Evolutionary conservation across 1,140 invertebrate species (phyloP).

Genomic region (Drosophila trapezifrons): DNA sequence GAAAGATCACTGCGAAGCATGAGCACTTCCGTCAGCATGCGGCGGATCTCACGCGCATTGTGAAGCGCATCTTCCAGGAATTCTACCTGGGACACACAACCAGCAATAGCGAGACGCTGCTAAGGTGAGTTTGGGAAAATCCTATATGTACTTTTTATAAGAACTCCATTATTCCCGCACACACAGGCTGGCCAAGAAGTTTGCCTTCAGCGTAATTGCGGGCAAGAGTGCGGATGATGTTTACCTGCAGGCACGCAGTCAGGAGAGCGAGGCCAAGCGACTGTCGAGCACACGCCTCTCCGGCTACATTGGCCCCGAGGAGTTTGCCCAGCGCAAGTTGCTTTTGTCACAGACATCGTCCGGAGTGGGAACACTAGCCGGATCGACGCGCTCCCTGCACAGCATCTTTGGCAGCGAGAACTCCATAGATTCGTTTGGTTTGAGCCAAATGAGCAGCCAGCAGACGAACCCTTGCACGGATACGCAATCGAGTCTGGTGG

Average conservation of each 20-base stretch:
- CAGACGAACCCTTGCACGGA: constrained; percentile 26
- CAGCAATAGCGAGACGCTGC: constrained; percentile 78
- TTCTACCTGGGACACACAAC: constrained; percentile 71
- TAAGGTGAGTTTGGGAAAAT: constrained; percentile 68
- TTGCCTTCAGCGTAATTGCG: constrained; percentile 86
- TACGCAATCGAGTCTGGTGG: constrained; percentile 62
- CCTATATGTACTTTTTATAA: background rate
- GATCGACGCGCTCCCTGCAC: constrained; percentile 45
- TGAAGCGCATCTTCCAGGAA: constrained; percentile 83
- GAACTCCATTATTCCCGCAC: background rate
- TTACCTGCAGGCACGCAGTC: constrained; percentile 78
- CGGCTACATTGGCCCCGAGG: constrained; percentile 81
- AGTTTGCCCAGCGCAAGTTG: constrained; percentile 73
- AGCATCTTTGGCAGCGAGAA: constrained; percentile 73
- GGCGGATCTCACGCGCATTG: constrained; percentile 85
- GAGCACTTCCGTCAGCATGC: constrained; percentile 87
- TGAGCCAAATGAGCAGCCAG: constrained; percentile 62
- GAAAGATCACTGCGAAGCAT: constrained; percentile 86
- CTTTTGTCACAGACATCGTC: constrained; percentile 44
- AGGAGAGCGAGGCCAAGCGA: constrained; percentile 65
- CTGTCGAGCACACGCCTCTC: constrained; percentile 62
- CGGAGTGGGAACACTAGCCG: constrained; percentile 18
- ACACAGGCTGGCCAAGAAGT: constrained; percentile 85
- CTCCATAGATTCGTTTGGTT: constrained; percentile 67
- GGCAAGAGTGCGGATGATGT: constrained; percentile 85